These are phyloP conservation scores for Idaea dimidiata DNA, from an alignment of 2,888 invertebrate species.

Conservation along the genomic window DNA sequence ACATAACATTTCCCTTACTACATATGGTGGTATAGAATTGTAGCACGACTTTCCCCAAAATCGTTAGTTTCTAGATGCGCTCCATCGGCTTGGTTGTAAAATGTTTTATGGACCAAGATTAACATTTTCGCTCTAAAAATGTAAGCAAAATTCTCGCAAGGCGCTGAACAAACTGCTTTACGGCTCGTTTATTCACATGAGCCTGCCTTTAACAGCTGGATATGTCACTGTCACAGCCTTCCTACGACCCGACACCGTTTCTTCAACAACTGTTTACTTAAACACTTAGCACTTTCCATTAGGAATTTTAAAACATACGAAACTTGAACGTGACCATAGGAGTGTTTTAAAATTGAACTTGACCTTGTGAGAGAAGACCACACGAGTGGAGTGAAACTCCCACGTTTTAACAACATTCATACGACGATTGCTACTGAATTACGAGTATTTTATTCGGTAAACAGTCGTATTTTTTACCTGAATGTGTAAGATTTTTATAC, in stretches of 20 bases:
- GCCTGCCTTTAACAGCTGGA: constrained; percentile 25
- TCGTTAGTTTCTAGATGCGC: constrained; percentile 18
- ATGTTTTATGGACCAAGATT: constrained; percentile 23
- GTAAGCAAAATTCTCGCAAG: constrained; percentile 48
- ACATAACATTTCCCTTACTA: constrained; percentile 24
- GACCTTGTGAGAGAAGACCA: constrained; percentile 18
- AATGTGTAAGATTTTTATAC: neutral
- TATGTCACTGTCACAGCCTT: neutral
- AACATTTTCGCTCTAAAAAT: constrained; percentile 25
- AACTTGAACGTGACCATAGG: neutral
- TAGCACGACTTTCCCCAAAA: constrained; percentile 10
- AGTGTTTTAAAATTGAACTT: constrained; percentile 17
- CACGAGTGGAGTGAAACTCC: constrained; percentile 17
- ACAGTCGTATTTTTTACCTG: neutral
- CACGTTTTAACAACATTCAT: constrained; percentile 2
- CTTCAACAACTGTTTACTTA: constrained; percentile 3
- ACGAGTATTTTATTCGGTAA: neutral
- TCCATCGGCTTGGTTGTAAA: constrained; percentile 26
- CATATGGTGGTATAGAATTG: constrained; percentile 11
- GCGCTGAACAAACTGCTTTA: constrained; percentile 53
- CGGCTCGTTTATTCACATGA: constrained; percentile 51
- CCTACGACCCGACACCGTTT: constrained; percentile 24
- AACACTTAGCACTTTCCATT: neutral
- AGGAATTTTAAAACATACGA: neutral
- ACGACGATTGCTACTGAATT: neutral